Conservation (phyloP, 2,888 invertebrate genomes). For the Cheilosia grossa region DNA sequence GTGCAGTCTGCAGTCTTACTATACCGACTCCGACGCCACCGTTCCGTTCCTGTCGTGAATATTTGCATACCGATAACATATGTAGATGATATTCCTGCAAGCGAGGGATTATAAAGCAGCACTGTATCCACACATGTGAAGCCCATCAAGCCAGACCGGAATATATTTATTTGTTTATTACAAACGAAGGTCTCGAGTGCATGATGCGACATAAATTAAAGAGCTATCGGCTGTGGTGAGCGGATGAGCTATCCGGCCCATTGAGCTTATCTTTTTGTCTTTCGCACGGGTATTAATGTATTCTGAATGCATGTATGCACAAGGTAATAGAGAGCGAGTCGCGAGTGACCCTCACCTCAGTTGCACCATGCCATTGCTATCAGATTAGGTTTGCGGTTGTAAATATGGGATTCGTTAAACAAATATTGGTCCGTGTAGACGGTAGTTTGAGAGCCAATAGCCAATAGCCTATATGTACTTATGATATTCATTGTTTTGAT, state of each 20-base stretch:
- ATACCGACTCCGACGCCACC: conserved; percentile 20
- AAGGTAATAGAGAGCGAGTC: not conserved
- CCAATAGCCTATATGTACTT: too few species aligned
- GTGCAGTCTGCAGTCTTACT: conserved; percentile 4
- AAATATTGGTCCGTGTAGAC: not conserved
- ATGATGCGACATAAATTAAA: conserved; percentile 69
- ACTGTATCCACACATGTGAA: conserved; percentile 25
- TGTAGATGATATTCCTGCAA: conserved; percentile 40
- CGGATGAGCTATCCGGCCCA: conserved; percentile 1
- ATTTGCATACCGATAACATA: conserved; percentile 65
- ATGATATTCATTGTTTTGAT: too few species aligned
- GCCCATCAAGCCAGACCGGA: conserved; percentile 12
- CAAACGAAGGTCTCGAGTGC: conserved; percentile 68
- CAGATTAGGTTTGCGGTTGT: not conserved
- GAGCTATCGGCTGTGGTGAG: conserved; percentile 50
- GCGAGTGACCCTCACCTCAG: conserved; percentile 7
- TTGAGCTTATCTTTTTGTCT: conserved; percentile 20
- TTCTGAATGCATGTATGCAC: conserved; percentile 4
- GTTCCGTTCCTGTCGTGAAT: conserved; percentile 6
- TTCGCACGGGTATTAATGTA: conserved; percentile 20
- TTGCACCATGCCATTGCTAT: conserved; percentile 2
- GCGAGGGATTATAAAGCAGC: conserved; percentile 39
- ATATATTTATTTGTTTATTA: conserved; percentile 58
- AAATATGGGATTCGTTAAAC: not conserved
- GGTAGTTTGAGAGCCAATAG: not conserved